Conservation (phyloP, 2,888 invertebrate genomes). For the Cyclophora albipunctata region DNA sequence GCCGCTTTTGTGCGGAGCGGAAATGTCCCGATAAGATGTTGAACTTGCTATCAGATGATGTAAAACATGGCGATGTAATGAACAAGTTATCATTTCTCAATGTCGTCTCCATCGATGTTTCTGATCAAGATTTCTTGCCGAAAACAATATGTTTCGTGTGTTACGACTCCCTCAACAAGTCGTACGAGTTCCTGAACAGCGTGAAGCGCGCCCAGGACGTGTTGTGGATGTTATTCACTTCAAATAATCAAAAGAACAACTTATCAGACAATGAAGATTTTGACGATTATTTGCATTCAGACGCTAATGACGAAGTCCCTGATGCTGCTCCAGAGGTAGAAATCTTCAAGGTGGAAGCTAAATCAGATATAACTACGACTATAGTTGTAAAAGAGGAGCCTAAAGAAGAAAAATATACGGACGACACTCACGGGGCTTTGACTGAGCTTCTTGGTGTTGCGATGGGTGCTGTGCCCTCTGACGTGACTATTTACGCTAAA, state of each 20-base stretch:
- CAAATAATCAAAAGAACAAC: constrained; percentile 28
- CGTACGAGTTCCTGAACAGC: constrained; percentile 46
- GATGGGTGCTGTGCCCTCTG: constrained; percentile 35
- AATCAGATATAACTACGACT: not conserved
- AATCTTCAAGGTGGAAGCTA: not conserved
- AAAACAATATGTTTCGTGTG: constrained; percentile 58
- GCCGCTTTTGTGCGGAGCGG: constrained; percentile 55
- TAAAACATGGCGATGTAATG: constrained; percentile 39
- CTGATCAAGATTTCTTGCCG: constrained; percentile 37
- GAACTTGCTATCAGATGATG: constrained; percentile 34
- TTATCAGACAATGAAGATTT: constrained; percentile 43
- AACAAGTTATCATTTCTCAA: constrained; percentile 50
- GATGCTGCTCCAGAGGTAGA: constrained; percentile 26
- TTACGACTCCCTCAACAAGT: constrained; percentile 50
- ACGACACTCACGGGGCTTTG: constrained; percentile 29
- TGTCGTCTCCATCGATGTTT: constrained; percentile 52
- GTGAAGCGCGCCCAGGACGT: constrained; percentile 47
- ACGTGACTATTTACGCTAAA: constrained; percentile 50
- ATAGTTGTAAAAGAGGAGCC: constrained; percentile 46
- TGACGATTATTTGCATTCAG: constrained; percentile 39
- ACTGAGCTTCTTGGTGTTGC: constrained; percentile 46
- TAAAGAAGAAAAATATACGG: constrained; percentile 40
- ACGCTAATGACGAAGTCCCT: constrained; percentile 19
- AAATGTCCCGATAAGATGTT: constrained; percentile 44
- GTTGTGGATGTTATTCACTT: constrained; percentile 32